phyloP scores from a whole-genome alignment of 2,888 invertebrate species.

The Villa cingulata region DNA sequence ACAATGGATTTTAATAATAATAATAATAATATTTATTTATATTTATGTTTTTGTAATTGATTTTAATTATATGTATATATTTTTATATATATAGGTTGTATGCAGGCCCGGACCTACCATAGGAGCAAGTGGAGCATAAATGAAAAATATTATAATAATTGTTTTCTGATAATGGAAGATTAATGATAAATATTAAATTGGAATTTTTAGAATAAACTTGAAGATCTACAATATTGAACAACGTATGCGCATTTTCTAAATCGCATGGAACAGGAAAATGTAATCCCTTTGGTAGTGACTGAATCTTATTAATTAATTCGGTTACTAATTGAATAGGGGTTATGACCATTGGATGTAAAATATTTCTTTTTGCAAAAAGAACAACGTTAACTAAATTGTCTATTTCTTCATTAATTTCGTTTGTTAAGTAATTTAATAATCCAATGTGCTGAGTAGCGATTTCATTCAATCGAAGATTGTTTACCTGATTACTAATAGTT shows the following conservation, averaged over 20 bases:
- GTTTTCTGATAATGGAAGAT: too few species aligned
- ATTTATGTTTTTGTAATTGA: too few species aligned
- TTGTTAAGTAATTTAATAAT: slow-evolving; percentile 10
- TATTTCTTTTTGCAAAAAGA: slow-evolving; percentile 7
- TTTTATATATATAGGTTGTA: too few species aligned
- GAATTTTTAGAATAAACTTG: too few species aligned
- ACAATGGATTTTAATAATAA: too few species aligned
- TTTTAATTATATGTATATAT: too few species aligned
- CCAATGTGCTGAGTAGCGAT: slow-evolving; percentile 9
- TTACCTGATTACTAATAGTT: not conserved
- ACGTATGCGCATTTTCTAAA: not conserved
- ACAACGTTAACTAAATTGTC: slow-evolving; percentile 10
- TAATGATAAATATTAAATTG: too few species aligned
- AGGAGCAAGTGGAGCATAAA: too few species aligned
- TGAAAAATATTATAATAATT: too few species aligned
- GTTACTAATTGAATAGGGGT: not conserved
- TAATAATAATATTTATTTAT: too few species aligned
- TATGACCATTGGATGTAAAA: not conserved
- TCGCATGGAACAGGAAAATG: not conserved
- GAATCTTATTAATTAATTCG: not conserved
- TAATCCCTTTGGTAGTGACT: not conserved
- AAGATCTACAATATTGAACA: not conserved
- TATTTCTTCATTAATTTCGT: slow-evolving; percentile 11
- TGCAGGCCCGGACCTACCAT: too few species aligned
- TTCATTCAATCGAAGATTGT: not conserved